Evolutionary conservation across 2,113 vertebrate genomes (phyloP).

Genomic region (Dendrocopos noguchii): DNA sequence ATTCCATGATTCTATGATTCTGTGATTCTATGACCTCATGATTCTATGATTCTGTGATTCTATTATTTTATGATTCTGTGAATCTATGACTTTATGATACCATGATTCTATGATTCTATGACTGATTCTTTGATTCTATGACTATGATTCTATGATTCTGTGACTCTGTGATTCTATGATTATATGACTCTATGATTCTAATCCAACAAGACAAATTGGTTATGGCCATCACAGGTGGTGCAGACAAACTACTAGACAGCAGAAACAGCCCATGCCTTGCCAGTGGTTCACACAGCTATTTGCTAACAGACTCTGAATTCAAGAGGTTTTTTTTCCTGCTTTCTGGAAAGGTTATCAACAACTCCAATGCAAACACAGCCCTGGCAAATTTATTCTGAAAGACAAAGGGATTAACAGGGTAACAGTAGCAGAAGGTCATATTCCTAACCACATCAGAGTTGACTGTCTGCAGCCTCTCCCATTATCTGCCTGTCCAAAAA

Average conservation of each 20-base stretch:
- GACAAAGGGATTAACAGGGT: neutral
- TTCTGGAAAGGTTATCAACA: constrained; percentile 3
- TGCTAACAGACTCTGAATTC: neutral
- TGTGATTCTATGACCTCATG: no score
- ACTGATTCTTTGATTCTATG: no score
- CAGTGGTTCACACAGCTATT: neutral
- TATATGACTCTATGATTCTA: no score
- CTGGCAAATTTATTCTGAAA: constrained; percentile 55
- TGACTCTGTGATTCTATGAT: no score
- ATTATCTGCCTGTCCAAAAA: neutral
- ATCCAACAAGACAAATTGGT: neutral
- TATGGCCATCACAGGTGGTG: neutral
- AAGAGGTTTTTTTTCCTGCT: neutral
- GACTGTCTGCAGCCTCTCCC: neutral
- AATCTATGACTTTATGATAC: no score
- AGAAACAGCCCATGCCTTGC: neutral
- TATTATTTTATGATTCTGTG: no score
- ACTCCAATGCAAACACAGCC: neutral
- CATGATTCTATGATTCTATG: no score
- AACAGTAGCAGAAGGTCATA: neutral
- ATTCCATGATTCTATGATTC: no score
- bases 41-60: no score
- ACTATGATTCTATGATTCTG: no score
- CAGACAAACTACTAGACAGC: neutral
- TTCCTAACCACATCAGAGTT: neutral